A percentile compares a stretch with the other conserved stretches of the same genome.
Conservation (phyloP, 2,888 invertebrate species). For the Altica lythri region DNA sequence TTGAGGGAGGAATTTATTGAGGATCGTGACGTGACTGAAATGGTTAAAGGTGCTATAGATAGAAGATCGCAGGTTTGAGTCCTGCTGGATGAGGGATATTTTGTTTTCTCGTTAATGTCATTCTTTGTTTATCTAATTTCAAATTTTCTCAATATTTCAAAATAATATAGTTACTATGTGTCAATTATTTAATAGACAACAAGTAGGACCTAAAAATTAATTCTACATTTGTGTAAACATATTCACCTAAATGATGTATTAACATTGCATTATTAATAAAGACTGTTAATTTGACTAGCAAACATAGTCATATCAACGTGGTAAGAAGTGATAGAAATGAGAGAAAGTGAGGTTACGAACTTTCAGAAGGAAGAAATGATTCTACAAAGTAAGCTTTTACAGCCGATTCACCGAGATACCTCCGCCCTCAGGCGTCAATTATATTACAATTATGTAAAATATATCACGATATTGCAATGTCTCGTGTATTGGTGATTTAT, state of each 20-base stretch:
- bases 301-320: slow-evolving; percentile 1
- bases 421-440: slow-evolving; percentile 37
- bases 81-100: too few species aligned
- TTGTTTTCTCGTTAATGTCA: too few species aligned
- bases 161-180: too few species aligned
- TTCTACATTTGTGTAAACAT: slow-evolving; percentile 11
- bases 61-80: too few species aligned
- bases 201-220: too few species aligned
- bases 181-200: too few species aligned
- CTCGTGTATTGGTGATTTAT: slow-evolving; percentile 35
- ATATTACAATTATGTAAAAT: slow-evolving; percentile 43
- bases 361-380: slow-evolving; percentile 28
- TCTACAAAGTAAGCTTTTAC: slow-evolving; percentile 39
- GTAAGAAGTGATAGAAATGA: slow-evolving; percentile 1
- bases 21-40: too few species aligned
- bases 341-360: slow-evolving; percentile 30
- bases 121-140: too few species aligned
- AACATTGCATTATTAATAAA: not conserved
- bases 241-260: slow-evolving; percentile 8
- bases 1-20: too few species aligned
- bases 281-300: slow-evolving; percentile 4
- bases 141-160: too few species aligned
- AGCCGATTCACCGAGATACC: slow-evolving; percentile 29
- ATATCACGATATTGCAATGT: slow-evolving; percentile 34
- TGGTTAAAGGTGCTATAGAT: too few species aligned